phyloP scores from a whole-genome alignment of 2,797 vertebrate species.

The Spinus pinus region DNA sequence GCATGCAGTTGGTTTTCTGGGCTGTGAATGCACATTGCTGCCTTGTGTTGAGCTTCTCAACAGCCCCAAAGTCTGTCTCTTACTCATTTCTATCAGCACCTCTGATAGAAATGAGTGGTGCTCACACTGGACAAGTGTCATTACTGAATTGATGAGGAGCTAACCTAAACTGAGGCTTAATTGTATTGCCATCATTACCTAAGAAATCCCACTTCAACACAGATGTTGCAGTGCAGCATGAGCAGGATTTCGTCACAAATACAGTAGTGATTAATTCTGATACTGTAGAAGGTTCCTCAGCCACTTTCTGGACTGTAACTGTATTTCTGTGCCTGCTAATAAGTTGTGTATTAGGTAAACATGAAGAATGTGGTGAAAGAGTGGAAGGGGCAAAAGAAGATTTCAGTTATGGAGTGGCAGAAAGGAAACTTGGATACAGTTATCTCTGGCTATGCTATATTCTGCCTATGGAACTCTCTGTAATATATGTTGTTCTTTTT shows the following conservation, averaged over 20 bases:
- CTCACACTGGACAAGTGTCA: neutral
- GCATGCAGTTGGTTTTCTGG: neutral
- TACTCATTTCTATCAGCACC: neutral
- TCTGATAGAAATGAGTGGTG: neutral
- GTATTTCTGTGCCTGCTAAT: neutral
- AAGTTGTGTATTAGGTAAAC: neutral
- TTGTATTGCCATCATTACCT: neutral
- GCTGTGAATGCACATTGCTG: neutral
- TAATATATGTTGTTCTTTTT: conserved; percentile 20
- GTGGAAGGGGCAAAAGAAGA: neutral
- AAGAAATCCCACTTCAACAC: neutral
- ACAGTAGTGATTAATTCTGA: neutral
- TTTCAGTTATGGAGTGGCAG: neutral
- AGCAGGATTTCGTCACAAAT: neutral
- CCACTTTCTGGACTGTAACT: neutral
- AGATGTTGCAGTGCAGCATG: neutral
- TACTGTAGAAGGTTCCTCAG: neutral
- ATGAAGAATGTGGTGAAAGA: neutral
- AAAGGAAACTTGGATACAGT: neutral
- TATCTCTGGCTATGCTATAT: neutral
- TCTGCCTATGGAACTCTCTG: neutral
- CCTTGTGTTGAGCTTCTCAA: neutral
- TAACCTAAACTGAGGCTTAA: rapidly evolving
- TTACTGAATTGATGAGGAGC: neutral
- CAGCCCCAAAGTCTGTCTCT: neutral